These are phyloP conservation scores for Clarias platycephalus DNA, from an alignment of 2,797 vertebrate species.

Conservation along the genomic window DNA sequence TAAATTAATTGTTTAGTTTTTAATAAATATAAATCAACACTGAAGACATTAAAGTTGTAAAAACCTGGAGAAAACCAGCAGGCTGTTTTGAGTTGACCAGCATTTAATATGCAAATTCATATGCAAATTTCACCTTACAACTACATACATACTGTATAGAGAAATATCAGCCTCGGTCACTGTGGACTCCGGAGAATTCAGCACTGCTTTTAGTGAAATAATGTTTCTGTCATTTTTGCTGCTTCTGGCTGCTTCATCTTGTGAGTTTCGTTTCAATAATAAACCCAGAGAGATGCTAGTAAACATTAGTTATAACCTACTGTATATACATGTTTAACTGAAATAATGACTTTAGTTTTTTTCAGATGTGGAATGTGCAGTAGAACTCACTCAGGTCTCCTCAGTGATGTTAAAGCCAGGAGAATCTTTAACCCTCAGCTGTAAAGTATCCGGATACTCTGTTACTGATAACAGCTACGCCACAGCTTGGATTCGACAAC, in stretches of 20 bases:
- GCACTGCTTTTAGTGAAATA: not conserved
- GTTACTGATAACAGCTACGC: no score
- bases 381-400: not conserved
- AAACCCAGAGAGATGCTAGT: not conserved
- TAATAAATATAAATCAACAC: no score
- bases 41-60: no score
- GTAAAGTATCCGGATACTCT: not conserved
- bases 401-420: slow-evolving; percentile 15
- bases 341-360: not conserved
- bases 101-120: no score
- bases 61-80: no score
- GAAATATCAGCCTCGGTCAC: not conserved
- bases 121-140: not conserved
- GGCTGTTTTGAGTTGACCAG: no score
- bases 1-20: no score
- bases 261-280: not conserved
- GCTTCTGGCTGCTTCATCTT: slow-evolving; percentile 4
- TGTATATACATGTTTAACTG: not conserved
- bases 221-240: not conserved
- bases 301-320: not conserved
- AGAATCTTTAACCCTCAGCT: slow-evolving; percentile 8
- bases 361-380: slow-evolving; percentile 17
- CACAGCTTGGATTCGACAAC: no score
- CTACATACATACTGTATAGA: not conserved
- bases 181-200: slow-evolving; percentile 6